Conservation (phyloP, 2,797 vertebrate species). For the Orestias chungarensis region DNA sequence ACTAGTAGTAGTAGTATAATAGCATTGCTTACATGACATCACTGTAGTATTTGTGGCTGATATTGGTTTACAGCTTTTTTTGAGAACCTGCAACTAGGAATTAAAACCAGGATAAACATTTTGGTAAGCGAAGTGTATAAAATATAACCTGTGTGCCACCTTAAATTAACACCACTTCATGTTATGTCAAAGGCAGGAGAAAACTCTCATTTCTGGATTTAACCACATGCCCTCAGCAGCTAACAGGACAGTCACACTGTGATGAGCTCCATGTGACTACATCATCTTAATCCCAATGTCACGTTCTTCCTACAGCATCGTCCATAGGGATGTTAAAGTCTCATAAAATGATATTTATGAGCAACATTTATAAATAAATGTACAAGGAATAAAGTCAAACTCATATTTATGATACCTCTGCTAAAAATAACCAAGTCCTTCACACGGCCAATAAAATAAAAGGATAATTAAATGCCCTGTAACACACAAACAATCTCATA, state of each 20-base stretch:
- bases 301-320: slow-evolving; percentile 29
- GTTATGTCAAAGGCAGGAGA: slow-evolving; percentile 71
- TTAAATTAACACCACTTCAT: slow-evolving; percentile 20
- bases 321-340: slow-evolving; percentile 13
- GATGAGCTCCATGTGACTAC: slow-evolving; percentile 50
- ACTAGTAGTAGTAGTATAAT: too few relatives aligned
- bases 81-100: neutral
- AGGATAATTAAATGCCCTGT: slow-evolving; percentile 28
- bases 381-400: slow-evolving; percentile 10
- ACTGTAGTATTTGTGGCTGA: neutral
- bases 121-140: neutral
- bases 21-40: neutral
- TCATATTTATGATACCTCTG: slow-evolving; percentile 21
- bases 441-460: slow-evolving; percentile 10
- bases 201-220: slow-evolving; percentile 70
- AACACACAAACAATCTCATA: slow-evolving; percentile 31
- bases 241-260: slow-evolving; percentile 79
- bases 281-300: slow-evolving; percentile 24
- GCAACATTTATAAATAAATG: slow-evolving; percentile 18
- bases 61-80: neutral
- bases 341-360: slow-evolving; percentile 6
- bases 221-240: slow-evolving; percentile 84
- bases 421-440: slow-evolving; percentile 30
- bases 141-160: slow-evolving; percentile 7
- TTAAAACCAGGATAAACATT: slow-evolving; percentile 2